Conservation (phyloP, 1,140 invertebrate species). For the Matsumurasca onukii region DNA sequence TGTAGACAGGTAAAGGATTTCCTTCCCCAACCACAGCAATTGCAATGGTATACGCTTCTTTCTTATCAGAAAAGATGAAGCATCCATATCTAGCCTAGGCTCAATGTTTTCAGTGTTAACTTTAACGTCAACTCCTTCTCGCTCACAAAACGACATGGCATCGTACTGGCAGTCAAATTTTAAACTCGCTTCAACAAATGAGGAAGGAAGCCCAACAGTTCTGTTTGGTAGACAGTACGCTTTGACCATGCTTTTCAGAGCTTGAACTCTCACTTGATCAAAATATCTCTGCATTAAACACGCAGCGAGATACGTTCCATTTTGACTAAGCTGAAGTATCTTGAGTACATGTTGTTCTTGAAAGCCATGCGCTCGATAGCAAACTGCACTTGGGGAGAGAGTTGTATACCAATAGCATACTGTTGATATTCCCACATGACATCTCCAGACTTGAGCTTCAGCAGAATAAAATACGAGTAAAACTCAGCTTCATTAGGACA, state of each 20-base stretch:
- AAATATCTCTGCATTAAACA: slow-evolving; percentile 93
- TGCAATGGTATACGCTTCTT: slow-evolving; percentile 37
- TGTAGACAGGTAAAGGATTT: slow-evolving; percentile 31
- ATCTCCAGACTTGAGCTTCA: slow-evolving; percentile 91
- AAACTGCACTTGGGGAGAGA: slow-evolving; percentile 73
- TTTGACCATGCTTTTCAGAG: slow-evolving; percentile 69
- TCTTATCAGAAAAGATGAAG: slow-evolving; percentile 37
- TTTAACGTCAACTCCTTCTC: not conserved
- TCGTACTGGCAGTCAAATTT: slow-evolving; percentile 39
- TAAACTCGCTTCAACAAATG: slow-evolving; percentile 35
- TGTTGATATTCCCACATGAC: slow-evolving; percentile 83
- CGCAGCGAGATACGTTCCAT: slow-evolving; percentile 80
- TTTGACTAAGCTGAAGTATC: slow-evolving; percentile 86
- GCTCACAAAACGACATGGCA: slow-evolving; percentile 36
- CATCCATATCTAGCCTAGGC: too few species aligned
- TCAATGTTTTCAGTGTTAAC: too few species aligned
- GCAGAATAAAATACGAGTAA: slow-evolving; percentile 85
- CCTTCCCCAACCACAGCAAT: slow-evolving; percentile 35
- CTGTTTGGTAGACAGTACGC: slow-evolving; percentile 60
- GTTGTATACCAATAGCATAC: slow-evolving; percentile 68
- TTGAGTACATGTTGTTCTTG: slow-evolving; percentile 87
- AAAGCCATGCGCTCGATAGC: slow-evolving; percentile 80
- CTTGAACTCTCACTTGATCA: slow-evolving; percentile 74
- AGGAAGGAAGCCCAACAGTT: slow-evolving; percentile 29
- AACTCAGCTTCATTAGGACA: slow-evolving; percentile 90